Evolutionary conservation across 2,797 vertebrate species (phyloP).

Genomic region (Caiman crocodilus): DNA sequence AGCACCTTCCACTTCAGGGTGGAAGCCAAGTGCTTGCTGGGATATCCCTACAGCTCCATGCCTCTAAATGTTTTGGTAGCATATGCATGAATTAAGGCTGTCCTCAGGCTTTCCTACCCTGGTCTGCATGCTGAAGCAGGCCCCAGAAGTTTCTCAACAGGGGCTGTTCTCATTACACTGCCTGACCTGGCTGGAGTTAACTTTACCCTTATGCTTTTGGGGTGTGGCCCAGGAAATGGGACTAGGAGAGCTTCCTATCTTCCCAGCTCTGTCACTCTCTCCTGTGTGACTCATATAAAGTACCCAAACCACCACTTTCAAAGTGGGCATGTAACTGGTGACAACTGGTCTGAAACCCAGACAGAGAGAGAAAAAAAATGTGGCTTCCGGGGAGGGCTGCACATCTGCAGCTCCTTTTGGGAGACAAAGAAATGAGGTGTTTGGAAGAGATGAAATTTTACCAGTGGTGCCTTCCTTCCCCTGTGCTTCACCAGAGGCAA

Average conservation of each 20-base stretch:
- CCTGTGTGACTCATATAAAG: background rate
- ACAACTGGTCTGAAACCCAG: background rate
- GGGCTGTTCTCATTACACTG: too few species aligned
- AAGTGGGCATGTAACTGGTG: background rate
- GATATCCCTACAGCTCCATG: background rate
- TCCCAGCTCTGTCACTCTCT: background rate
- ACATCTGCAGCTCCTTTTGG: background rate
- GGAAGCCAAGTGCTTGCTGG: rapidly evolving
- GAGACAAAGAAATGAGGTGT: rapidly evolving
- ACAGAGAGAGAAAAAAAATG: background rate
- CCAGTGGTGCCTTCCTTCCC: rapidly evolving
- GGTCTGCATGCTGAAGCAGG: background rate
- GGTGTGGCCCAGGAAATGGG: background rate
- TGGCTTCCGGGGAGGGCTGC: background rate
- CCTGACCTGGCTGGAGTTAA: too few species aligned
- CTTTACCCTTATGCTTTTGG: too few species aligned
- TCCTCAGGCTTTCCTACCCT: background rate
- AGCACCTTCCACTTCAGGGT: background rate
- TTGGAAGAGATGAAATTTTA: background rate
- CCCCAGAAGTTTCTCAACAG: background rate
- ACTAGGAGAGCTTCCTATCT: background rate
- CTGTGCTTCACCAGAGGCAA: background rate
- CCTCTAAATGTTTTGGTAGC: background rate
- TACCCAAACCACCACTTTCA: background rate
- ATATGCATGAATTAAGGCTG: background rate